Base-by-base conservation (phyloP, 2,797 vertebrate species). In the Oreortyx pictus region DNA sequence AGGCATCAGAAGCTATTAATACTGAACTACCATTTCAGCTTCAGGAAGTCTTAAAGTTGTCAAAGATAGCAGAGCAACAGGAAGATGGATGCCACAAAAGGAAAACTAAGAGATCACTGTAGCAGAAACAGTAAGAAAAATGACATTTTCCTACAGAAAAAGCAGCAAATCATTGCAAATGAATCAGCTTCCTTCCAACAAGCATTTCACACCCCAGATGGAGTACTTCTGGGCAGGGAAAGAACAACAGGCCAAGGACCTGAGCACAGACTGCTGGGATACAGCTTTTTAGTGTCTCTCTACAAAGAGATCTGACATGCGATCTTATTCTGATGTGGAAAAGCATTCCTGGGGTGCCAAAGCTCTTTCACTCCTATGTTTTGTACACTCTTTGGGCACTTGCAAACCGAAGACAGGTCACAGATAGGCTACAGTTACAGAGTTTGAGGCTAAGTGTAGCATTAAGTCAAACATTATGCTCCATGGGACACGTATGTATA, bases 21-120 rank as follows among this genome's bases (percentile, higher is more conserved):
- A 18, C 52, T 86, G 20, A 90, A 76, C 60, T 44, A 37, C 13
- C 54, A 43, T 47, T 89, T 82, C 67, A 93, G 86, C 67, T 72
- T 73, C 89, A 24, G 84, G 67, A 93, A 67, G 43, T 9, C 39
- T 62, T 65, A 39, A 59, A 88, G 44, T 14, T 6, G 5, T 59
- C n/a, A 33, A 79, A 93, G 75, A 70, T 59, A 91, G 88, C 1
- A 33, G 41, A 47, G 25, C 61, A 74, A 66, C 0, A 57, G 49
- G 49, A 80, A 64, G 10, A 87, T 7, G 29, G 37, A 77, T 31
- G 66, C 77, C 72, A 85, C 66, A 83, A 82, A 31, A 3, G n/a
- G 62, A 78, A 84, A 87, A 67, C 23, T 29, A n/a, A 17, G 57
- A 24, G 31, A 52, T 1, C 3, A 3, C 31, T n/a, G 13, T 2